Conservation (phyloP, 2,797 vertebrate species). For the Orientallactaga sibirica region DNA sequence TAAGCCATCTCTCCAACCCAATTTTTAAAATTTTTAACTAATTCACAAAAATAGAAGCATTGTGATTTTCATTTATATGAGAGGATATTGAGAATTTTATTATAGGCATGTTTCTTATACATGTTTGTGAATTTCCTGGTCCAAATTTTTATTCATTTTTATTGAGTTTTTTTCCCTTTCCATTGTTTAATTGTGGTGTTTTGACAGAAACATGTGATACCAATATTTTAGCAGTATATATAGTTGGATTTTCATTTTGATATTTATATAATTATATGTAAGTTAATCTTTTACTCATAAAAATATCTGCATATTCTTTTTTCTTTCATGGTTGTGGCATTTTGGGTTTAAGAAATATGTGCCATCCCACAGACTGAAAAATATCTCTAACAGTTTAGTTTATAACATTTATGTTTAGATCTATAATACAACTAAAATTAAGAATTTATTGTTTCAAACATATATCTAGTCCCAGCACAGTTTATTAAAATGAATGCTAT, state of each 20-base stretch:
- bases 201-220: background rate
- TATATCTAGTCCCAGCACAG: background rate
- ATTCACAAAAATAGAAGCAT: background rate
- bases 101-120: background rate
- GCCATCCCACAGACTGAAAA: background rate
- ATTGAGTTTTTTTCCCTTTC: background rate
- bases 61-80: background rate
- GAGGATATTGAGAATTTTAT: background rate
- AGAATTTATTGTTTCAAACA: background rate
- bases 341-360: background rate
- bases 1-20: too few species aligned
- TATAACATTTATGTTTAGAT: background rate
- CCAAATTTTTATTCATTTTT: background rate
- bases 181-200: background rate
- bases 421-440: background rate
- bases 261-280: background rate
- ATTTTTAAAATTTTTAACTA: too few species aligned
- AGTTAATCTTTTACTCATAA: constrained; percentile 18
- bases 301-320: background rate
- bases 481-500: background rate
- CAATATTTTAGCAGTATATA: background rate
- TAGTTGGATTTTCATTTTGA: background rate
- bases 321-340: background rate
- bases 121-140: background rate
- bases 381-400: background rate